phyloP scores from a whole-genome alignment of 2,888 invertebrate species.

The Pristionchus entomophagus region DNA sequence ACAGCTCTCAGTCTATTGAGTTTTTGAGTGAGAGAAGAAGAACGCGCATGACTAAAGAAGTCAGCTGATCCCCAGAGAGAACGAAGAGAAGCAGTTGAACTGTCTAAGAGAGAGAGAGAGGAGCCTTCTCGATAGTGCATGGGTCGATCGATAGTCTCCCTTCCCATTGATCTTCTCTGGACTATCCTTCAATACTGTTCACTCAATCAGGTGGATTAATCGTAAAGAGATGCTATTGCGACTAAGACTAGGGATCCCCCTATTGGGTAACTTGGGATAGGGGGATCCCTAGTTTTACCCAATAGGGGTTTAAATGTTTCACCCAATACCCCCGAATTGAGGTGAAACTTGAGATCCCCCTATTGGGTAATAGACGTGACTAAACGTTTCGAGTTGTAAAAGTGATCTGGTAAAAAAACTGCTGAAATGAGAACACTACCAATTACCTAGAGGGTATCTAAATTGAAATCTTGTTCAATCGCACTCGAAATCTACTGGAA shows the following conservation, averaged over 20 bases:
- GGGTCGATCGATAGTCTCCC: background rate
- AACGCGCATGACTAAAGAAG: slow-evolving; percentile 37
- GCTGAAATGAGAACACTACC: too few species aligned
- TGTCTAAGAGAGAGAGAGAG: slow-evolving; percentile 33
- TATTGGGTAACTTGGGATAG: too few species aligned
- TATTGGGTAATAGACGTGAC: too few species aligned
- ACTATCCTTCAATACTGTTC: background rate
- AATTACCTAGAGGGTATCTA: too few species aligned
- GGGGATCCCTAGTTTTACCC: too few species aligned
- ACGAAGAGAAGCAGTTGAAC: slow-evolving; percentile 28
- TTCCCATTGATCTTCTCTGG: background rate
- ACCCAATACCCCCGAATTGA: background rate
- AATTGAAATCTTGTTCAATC: too few species aligned
- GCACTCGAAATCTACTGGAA: background rate
- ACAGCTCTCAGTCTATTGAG: background rate
- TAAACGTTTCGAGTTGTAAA: too few species aligned
- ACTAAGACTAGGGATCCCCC: background rate
- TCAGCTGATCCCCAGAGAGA: slow-evolving; percentile 1
- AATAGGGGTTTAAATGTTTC: background rate
- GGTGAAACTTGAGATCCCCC: too few species aligned
- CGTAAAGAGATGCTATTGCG: background rate
- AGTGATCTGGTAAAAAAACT: too few species aligned
- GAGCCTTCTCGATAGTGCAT: background rate
- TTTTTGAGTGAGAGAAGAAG: slow-evolving; percentile 17
- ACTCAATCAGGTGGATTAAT: slow-evolving; percentile 7